Evolutionary conservation across 2,797 vertebrate genomes (phyloP), one percentile per base, ranked within the genome.

Genomic region (Enteromius afrohamiltoni): DNA sequence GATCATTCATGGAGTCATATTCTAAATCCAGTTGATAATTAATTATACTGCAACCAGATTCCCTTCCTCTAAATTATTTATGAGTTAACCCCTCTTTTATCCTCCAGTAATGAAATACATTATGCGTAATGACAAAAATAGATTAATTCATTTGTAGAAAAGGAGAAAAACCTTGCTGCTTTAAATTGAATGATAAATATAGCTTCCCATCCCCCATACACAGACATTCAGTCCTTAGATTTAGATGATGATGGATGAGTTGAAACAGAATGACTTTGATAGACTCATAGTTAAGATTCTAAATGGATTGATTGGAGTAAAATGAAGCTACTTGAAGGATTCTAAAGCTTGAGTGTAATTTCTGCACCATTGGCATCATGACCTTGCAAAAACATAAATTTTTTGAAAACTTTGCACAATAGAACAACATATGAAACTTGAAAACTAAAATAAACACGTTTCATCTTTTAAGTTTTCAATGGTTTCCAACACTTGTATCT

Each of bases 1-100:
- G 82, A 86, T 89, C 89, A 88, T 88, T 47, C 51, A 88, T 90
- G 83, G 91, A 91, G 88, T 91, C 91, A 92, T 89, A 88, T 85
- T 88, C 69, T 80, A 79, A 85, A 85, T 86, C 78, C 79, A 86
- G 64, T 77, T 84, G 77, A 83, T 86, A 76, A 86, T 88, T 88
- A 88, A 88, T 86, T 85, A 88, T 77, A 85, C 55, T 79, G 85
- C 80, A 81, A 86, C 85, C 83, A 68, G 83, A 86, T 84, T 86
- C 83, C 51, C 81, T 85, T 58, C 37, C 73, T 81, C 49, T 86
- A 83, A 86, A 85, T 86, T 84, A 88, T 86, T 86, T 88, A 88
- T 86, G 74, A 80, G 77, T 65, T 79, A 88, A 81, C 78, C 60
- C 81, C 80, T 86, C 84, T 83, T 85, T 83, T 86, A 84, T 86